Base-by-base conservation (phyloP, 2,113 vertebrate species). In the Dipodomys ordii region DNA sequence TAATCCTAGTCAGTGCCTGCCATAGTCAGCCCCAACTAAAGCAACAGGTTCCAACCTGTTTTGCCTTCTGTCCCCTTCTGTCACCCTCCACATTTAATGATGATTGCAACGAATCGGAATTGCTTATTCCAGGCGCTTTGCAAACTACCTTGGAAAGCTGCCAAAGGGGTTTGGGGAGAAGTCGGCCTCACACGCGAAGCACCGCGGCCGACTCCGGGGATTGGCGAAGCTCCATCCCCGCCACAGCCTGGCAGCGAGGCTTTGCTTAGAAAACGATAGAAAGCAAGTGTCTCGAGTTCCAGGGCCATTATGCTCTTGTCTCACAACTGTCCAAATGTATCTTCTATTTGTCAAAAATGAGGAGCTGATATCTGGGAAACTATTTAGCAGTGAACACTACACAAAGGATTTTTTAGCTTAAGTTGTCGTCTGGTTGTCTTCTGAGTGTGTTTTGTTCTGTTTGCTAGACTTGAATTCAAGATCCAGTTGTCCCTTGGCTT, bases 301-400 rank as follows among this genome's bases (percentile, higher is more conserved):
- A 90, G 18, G 44, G 67, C 79, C 67, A 49, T 18, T 49, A n/a
- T 68, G 27, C 67, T 74, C 80, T 77, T 72, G 60, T 32, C 90
- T 88, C 82, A 73, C 15, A 88, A 19, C 35, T 80, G 20, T 71
- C 20, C 89, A 13, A 9, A 49, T 49, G 12, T 87, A 84, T 69
- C 94, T 90, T 91, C 27, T 53, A 79, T 94, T 81, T 93, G 74
- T 53, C 46, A 93, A 90, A 94, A 78, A 64, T 74, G 78, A 49
- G 73, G 32, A 80, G 85, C n/a, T 64, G 20, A n/a, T 39, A 62
- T 79, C 74, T 92, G 82, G 79, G 65, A 80, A 90, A 74, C 46
- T 62, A 60, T 84, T 93, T 25, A 22, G 6, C 76, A 93, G 19
- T 6, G 67, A 77, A 35, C 13, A 84, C 11, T 32, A 16, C 8